Base-by-base conservation (phyloP, 2,797 vertebrate species). In the Hypotaenidia philippensis region DNA sequence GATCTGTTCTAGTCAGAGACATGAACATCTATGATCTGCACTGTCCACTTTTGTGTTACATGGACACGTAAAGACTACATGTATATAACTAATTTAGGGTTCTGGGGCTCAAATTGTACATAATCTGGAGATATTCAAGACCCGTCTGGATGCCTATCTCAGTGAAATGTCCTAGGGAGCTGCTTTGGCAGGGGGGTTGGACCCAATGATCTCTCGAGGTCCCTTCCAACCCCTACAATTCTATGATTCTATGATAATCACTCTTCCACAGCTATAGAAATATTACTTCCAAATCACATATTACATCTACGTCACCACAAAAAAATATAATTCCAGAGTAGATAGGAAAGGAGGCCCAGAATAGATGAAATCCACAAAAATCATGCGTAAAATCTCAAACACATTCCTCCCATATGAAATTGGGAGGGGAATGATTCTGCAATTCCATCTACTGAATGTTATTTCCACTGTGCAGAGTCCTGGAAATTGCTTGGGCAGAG, bases 401-500 rank as follows among this genome's bases (percentile, higher is more conserved):
- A 3, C 5, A 3, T 80, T 56, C 29, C 45, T 89, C 52, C n/a
- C 13, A 36, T 77, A 66, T 15, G 56, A 92, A 90, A 83, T 2
- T n/a, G 27, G 17, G 55, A 88, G 44, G 45, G 44, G 87, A 93
- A 87, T n/a, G 4, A 83, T 80, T 92, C 44, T 78, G 61, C 2
- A 5, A 56, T 87, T 89, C 72, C 55, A 91, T 83, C 75, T 83
- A 45, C 23, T 64, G 82, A 89, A 85, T 78, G 72, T 38, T 85
- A 83, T 90, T 94, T 94, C 75, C 27, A 49, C 41, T 61, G 13
- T 53, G 61, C 45, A 78, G 47, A 76, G 57, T 45, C 56, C 81
- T 94, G 82, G 61, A 87, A 96, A 92, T 93, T 89, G 79, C 56
- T 40, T 69, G 79, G 89, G 69, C 82, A 71, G 84, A 93, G 15